Conservation (phyloP, 2,797 vertebrate species). For the Enteromius radiatus region DNA sequence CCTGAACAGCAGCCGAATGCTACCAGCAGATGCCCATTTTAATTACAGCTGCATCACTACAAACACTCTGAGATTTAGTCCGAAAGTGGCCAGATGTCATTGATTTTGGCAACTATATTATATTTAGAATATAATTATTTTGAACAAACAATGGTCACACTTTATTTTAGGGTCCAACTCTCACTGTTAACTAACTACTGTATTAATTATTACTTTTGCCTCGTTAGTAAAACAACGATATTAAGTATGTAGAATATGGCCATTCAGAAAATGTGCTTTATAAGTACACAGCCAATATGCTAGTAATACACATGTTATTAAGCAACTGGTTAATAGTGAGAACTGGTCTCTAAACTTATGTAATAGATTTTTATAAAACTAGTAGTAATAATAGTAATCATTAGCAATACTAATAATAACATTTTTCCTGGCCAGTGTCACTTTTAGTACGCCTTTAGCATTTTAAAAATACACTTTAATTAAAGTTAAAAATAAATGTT, state of each 20-base stretch:
- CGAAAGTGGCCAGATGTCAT: background rate
- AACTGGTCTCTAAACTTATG: background rate
- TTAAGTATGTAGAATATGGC: background rate
- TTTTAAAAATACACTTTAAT: background rate
- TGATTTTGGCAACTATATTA: background rate
- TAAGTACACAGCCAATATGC: no score
- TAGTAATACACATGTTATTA: no score
- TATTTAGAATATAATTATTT: background rate
- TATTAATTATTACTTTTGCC: no score
- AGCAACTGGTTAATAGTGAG: background rate
- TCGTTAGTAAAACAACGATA: no score
- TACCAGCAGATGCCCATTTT: background rate
- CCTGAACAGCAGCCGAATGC: background rate
- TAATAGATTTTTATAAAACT: no score
- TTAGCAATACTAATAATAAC: no score
- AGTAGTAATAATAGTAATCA: no score
- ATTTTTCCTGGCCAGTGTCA: background rate
- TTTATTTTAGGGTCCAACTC: background rate
- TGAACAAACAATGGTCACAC: background rate
- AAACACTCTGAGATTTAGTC: background rate
- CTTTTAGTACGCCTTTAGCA: no score
- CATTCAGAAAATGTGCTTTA: background rate
- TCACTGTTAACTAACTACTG: background rate
- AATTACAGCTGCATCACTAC: constrained; percentile 16
- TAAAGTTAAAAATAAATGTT: background rate